These are phyloP conservation scores for Aphelinus certus DNA, from an alignment of 1,140 invertebrate species.

Conservation along the genomic window DNA sequence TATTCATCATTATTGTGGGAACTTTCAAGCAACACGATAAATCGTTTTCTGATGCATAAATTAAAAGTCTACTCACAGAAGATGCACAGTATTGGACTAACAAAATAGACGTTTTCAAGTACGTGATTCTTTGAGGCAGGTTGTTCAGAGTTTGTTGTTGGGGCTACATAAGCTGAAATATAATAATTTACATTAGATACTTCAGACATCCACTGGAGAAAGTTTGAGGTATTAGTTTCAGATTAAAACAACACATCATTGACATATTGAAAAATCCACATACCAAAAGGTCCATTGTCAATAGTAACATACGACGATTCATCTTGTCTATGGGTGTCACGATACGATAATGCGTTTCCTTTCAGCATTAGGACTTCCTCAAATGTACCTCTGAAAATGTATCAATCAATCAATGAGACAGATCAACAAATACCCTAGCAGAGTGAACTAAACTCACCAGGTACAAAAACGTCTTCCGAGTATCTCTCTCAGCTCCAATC, in stretches of 20 bases:
- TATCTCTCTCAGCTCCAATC: slow-evolving; percentile 3
- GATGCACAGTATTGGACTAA: slow-evolving; percentile 66
- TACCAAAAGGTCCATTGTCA: slow-evolving; percentile 62
- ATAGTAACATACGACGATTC: slow-evolving; percentile 62
- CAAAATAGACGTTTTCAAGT: slow-evolving; percentile 62
- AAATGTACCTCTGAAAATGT: slow-evolving; percentile 54
- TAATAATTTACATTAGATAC: neutral
- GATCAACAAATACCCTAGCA: neutral
- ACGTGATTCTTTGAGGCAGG: slow-evolving; percentile 51
- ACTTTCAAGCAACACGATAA: neutral
- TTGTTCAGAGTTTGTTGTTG: slow-evolving; percentile 48
- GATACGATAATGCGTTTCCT: slow-evolving; percentile 62
- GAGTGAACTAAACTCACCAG: slow-evolving; percentile 23
- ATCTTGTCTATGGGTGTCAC: slow-evolving; percentile 61
- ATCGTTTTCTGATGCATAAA: neutral
- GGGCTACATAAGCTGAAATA: slow-evolving; percentile 57
- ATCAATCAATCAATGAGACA: neutral
- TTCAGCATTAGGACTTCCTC: slow-evolving; percentile 64
- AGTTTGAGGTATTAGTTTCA: neutral
- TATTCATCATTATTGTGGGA: slow-evolving; percentile 26
- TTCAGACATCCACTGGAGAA: too few species aligned
- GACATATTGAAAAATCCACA: slow-evolving; percentile 9
- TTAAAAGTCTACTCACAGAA: slow-evolving; percentile 63
- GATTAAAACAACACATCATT: slow-evolving; percentile 4
- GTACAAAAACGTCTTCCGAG: slow-evolving; percentile 29